phyloP scores from a whole-genome alignment of 1,140 invertebrate species.

The Dendroctonus ponderosae region DNA sequence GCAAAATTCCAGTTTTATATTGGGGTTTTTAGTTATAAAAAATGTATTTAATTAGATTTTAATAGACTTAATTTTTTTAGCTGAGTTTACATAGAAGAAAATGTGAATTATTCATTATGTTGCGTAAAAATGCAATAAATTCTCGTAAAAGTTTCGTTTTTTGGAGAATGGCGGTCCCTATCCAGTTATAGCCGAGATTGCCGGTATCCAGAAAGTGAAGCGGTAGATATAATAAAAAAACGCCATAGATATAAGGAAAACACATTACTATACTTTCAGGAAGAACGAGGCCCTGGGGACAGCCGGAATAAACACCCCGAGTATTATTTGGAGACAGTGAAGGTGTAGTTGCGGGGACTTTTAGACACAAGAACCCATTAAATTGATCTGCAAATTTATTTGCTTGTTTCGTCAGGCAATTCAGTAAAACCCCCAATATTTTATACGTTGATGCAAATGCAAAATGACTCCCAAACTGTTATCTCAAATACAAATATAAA shows the following conservation, averaged over 20 bases:
- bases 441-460: background rate
- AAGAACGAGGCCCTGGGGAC: slow-evolving; percentile 46
- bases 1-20: too few relatives aligned
- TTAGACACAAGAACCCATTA: background rate
- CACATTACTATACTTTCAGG: slow-evolving; percentile 49
- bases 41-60: too few relatives aligned
- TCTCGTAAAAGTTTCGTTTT: too few relatives aligned
- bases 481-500: too few relatives aligned
- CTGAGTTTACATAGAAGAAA: background rate
- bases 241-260: slow-evolving; percentile 48
- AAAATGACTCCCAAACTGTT: too few relatives aligned
- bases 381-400: slow-evolving; percentile 16
- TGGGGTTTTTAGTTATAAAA: too few relatives aligned
- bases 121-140: background rate
- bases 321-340: slow-evolving; percentile 12
- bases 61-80: too few relatives aligned
- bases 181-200: slow-evolving; percentile 43
- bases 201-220: slow-evolving; percentile 40
- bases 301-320: slow-evolving; percentile 9
- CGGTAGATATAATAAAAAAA: slow-evolving; percentile 47
- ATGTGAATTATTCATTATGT: background rate
- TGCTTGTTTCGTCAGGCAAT: background rate
- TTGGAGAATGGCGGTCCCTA: slow-evolving; percentile 25
- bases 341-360: too few relatives aligned
- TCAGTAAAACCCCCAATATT: background rate